Evolutionary conservation across 1,140 invertebrate genomes (phyloP).

Genomic region (Drosophila simulans): DNA sequence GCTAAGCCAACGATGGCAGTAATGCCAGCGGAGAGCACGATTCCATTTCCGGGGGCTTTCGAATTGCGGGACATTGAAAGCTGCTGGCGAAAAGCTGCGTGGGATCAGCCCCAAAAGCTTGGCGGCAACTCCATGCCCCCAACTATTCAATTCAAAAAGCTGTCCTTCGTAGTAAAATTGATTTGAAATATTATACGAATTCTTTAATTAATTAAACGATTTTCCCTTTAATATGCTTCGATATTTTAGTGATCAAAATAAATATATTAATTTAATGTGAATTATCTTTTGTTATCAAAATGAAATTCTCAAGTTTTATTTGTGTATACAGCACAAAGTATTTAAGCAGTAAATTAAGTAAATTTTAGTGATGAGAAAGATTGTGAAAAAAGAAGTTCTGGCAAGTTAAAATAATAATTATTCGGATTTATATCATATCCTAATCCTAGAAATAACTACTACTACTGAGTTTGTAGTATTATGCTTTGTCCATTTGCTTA

Average conservation of each 20-base stretch:
- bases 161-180: not conserved
- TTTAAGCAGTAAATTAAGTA: conserved; percentile 17
- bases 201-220: not conserved
- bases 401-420: not conserved
- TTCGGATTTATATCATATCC: not conserved
- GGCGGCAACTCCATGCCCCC: not conserved
- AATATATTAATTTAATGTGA: conserved; percentile 3
- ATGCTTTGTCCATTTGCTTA: not conserved
- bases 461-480: conserved; percentile 22
- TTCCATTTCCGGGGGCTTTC: conserved; percentile 27
- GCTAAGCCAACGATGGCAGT: conserved; percentile 5
- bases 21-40: conserved; percentile 17
- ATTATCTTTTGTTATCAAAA: not conserved
- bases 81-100: conserved; percentile 38
- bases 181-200: not conserved
- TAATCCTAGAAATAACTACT: conserved; percentile 4
- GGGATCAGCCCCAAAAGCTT: conserved; percentile 29
- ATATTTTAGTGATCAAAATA: conserved; percentile 2
- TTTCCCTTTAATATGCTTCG: not conserved
- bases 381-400: not conserved
- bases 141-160: conserved; percentile 1
- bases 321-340: conserved; percentile 20
- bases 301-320: conserved; percentile 2
- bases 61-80: conserved; percentile 66
- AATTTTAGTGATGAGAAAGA: conserved; percentile 6